These are phyloP conservation scores for Rhea pennata DNA, from an alignment of 2,113 vertebrate genomes.

Conservation along the genomic window DNA sequence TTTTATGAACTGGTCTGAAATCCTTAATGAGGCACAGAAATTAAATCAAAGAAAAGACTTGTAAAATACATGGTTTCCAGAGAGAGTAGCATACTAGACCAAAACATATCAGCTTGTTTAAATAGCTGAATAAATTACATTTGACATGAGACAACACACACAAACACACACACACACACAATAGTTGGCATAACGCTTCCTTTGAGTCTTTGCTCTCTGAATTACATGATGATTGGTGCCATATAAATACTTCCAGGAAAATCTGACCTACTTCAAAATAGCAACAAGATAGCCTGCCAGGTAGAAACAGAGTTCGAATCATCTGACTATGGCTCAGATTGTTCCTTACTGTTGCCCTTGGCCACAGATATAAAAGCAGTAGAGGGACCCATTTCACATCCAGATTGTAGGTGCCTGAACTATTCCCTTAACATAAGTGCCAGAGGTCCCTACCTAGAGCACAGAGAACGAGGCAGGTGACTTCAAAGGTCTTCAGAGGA, in stretches of 20 bases:
- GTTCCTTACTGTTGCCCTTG: background rate
- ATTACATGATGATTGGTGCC: background rate
- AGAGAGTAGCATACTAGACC: background rate
- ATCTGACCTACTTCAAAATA: slow-evolving; percentile 7
- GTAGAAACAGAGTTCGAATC: slow-evolving; percentile 3
- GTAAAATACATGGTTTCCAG: background rate
- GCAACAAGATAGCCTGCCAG: background rate
- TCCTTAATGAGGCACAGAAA: background rate
- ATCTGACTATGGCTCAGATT: background rate
- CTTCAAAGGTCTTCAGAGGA: background rate
- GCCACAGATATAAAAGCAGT: background rate
- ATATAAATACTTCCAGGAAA: slow-evolving; percentile 8
- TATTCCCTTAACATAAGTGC: background rate
- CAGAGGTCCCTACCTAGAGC: background rate
- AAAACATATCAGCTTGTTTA: background rate
- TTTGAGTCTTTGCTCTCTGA: background rate
- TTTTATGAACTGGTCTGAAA: background rate
- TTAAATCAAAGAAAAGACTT: slow-evolving; percentile 17
- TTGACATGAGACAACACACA: background rate
- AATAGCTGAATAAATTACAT: background rate
- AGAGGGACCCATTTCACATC: background rate
- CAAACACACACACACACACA: too few species aligned
- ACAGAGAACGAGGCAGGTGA: background rate
- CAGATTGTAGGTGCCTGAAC: background rate
- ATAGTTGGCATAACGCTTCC: background rate